Evolutionary conservation across 2,113 vertebrate genomes (phyloP).

Genomic region (Numida meleagris): DNA sequence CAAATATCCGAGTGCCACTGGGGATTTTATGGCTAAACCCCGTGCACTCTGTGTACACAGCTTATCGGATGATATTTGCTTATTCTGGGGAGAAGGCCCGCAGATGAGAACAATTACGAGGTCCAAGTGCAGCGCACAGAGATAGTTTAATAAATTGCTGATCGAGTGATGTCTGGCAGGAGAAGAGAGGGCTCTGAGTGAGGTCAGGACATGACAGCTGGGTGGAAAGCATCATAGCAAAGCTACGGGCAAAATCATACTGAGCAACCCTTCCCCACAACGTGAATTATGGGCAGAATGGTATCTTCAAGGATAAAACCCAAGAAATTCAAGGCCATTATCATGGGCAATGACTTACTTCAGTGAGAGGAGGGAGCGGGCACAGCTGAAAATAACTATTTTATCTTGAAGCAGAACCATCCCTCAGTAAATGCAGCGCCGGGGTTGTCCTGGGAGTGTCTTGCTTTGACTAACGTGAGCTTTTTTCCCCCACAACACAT

Average conservation of each 20-base stretch:
- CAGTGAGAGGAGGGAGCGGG: not conserved
- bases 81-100: not conserved
- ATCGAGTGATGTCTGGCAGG: not conserved
- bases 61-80: not conserved
- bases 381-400: not conserved
- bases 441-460: not conserved
- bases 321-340: not conserved
- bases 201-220: not conserved
- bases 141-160: constrained; percentile 2
- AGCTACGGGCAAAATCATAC: no score
- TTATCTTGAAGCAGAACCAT: not conserved
- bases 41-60: not conserved
- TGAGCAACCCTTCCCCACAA: not conserved
- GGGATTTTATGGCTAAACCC: not conserved
- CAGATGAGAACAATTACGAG: not conserved
- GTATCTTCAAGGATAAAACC: not conserved
- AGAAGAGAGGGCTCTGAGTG: not conserved
- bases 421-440: not conserved
- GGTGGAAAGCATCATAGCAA: not conserved
- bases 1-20: constrained; percentile 25
- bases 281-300: not conserved
- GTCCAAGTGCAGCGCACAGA: constrained; percentile 3
- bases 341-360: not conserved
- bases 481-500: not conserved
- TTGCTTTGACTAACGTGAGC: not conserved